These are phyloP conservation scores for Melieria picta DNA, from an alignment of 2,888 invertebrate genomes.

Conservation along the genomic window DNA sequence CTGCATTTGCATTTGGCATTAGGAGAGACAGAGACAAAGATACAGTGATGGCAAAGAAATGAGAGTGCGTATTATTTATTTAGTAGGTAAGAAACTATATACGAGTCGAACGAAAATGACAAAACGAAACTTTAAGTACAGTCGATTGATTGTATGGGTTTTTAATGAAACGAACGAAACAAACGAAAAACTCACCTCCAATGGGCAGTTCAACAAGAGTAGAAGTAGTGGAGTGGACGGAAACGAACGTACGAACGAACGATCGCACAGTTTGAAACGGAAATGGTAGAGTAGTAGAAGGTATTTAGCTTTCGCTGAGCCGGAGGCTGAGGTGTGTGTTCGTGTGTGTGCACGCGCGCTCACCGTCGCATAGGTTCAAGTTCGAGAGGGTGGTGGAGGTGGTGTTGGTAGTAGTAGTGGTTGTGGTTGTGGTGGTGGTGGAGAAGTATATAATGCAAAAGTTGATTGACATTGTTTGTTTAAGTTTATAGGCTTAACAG, in stretches of 20 bases:
- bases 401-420: conserved; percentile 6
- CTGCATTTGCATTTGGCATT: no score
- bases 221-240: conserved; percentile 30
- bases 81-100: no score
- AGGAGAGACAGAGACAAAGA: no score
- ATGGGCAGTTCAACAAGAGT: conserved; percentile 33
- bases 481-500: conserved; percentile 47
- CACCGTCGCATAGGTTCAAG: conserved; percentile 2
- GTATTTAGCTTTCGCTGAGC: conserved; percentile 15
- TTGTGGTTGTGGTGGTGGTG: conserved; percentile 11
- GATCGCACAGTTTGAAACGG: conserved; percentile 2
- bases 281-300: conserved; percentile 9
- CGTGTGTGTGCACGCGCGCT: conserved; percentile 11
- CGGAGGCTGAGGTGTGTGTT: conserved; percentile 1
- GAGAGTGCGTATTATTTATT: no score
- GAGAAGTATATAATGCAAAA: conserved; percentile 9
- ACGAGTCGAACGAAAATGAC: no score
- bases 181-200: conserved; percentile 52
- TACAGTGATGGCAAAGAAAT: no score
- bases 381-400: conserved; percentile 3
- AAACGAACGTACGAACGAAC: neutral
- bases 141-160: no score
- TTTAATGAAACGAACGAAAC: conserved; percentile 35
- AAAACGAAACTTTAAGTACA: no score
- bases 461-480: conserved; percentile 9